phyloP scores from a whole-genome alignment of 2,888 invertebrate species.

The Xestia sexstrigata region DNA sequence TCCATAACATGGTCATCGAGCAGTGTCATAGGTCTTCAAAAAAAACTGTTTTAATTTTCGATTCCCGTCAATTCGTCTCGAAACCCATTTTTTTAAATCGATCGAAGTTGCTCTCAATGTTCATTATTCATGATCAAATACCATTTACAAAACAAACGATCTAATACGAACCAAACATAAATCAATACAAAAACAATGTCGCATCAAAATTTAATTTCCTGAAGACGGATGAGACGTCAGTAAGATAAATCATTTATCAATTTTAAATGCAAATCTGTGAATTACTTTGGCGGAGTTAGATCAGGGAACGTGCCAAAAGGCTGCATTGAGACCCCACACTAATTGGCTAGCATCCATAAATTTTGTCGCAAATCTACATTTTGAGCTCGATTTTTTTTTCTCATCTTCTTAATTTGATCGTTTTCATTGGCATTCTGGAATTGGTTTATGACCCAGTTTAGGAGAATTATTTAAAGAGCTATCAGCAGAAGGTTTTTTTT shows the following conservation, averaged over 20 bases:
- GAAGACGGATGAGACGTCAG: slow-evolving; percentile 47
- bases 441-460: slow-evolving; percentile 1
- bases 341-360: slow-evolving; percentile 64
- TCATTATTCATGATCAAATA: not conserved
- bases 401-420: slow-evolving; percentile 14
- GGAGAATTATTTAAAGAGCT: not conserved
- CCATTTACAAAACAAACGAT: slow-evolving; percentile 22
- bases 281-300: slow-evolving; percentile 49
- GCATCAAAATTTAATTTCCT: slow-evolving; percentile 62
- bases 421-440: slow-evolving; percentile 6
- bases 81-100: no score
- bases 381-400: slow-evolving; percentile 15
- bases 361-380: slow-evolving; percentile 50
- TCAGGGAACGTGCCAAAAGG: slow-evolving; percentile 59
- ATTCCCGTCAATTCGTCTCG: no score
- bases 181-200: slow-evolving; percentile 50
- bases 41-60: no score
- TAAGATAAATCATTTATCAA: slow-evolving; percentile 66
- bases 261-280: slow-evolving; percentile 66
- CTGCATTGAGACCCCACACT: slow-evolving; percentile 47
- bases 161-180: slow-evolving; percentile 17
- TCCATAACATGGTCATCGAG: no score
- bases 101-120: not conserved
- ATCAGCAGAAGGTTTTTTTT: not conserved
- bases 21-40: no score